phyloP scores from a whole-genome alignment of 2,797 vertebrate genomes.

The Spinus pinus region DNA sequence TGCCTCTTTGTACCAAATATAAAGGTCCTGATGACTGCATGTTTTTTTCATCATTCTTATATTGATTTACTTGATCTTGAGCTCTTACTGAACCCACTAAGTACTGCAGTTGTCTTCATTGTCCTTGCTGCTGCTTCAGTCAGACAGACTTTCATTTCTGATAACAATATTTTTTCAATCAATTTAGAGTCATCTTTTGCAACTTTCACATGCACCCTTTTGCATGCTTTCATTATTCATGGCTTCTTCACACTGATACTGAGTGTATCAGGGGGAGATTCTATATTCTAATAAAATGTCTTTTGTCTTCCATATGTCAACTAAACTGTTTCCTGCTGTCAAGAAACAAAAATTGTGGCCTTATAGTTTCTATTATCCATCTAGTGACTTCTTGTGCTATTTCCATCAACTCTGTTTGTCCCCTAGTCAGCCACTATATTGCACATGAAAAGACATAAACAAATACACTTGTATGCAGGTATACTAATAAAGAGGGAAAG shows the following conservation, averaged over 20 bases:
- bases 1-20: neutral
- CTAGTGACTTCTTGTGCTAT: neutral
- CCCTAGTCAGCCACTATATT: neutral
- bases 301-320: neutral
- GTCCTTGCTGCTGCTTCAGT: neutral
- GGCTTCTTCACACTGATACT: neutral
- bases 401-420: neutral
- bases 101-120: neutral
- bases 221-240: neutral
- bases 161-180: neutral
- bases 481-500: neutral
- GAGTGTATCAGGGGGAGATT: neutral
- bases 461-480: neutral
- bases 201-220: neutral
- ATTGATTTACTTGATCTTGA: neutral
- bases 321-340: neutral
- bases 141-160: neutral
- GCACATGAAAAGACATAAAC: rapidly evolving
- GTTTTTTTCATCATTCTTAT: neutral
- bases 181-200: neutral
- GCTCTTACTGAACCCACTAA: neutral
- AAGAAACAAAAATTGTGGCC: neutral
- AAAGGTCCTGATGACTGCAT: neutral
- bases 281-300: neutral
- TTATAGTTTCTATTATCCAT: neutral